Conservation (phyloP, 2,797 vertebrate genomes). For the Trematomus bernacchii region DNA sequence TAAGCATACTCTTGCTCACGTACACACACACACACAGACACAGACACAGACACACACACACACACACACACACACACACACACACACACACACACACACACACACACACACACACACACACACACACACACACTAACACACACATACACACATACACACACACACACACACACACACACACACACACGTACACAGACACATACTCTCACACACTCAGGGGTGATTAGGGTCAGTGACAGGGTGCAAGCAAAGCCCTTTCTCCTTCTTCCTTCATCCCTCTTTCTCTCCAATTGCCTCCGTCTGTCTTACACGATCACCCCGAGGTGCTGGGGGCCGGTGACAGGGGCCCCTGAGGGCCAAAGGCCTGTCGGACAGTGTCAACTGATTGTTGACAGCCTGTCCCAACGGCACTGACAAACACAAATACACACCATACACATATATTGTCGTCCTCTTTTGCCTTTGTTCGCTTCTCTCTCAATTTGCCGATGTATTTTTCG, state of each 20-base stretch:
- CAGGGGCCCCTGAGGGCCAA: conserved; percentile 60
- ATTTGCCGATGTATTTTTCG: conserved; percentile 15
- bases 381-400: conserved; percentile 68
- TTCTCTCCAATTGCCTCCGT: conserved; percentile 29
- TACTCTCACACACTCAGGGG: conserved; percentile 42
- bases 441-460: background rate
- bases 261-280: conserved; percentile 21
- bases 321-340: conserved; percentile 62
- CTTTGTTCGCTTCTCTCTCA: background rate
- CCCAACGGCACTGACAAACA: conserved; percentile 45
- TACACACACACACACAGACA: conserved; percentile 11
- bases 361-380: conserved; percentile 68
- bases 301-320: conserved; percentile 59
- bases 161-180: no score
- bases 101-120: background rate
- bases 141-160: no score
- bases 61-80: conserved; percentile 15
- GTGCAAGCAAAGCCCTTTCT: conserved; percentile 73
- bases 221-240: conserved; percentile 77
- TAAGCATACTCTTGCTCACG: conserved; percentile 29
- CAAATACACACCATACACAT: conserved; percentile 35
- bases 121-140: no score
- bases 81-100: conserved; percentile 15
- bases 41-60: conserved; percentile 8
- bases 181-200: background rate